A percentile compares a stretch with the other conserved stretches of the same genome.
phyloP scores from a whole-genome alignment of 2,797 vertebrate species.

The Emydoidea blandingii region DNA sequence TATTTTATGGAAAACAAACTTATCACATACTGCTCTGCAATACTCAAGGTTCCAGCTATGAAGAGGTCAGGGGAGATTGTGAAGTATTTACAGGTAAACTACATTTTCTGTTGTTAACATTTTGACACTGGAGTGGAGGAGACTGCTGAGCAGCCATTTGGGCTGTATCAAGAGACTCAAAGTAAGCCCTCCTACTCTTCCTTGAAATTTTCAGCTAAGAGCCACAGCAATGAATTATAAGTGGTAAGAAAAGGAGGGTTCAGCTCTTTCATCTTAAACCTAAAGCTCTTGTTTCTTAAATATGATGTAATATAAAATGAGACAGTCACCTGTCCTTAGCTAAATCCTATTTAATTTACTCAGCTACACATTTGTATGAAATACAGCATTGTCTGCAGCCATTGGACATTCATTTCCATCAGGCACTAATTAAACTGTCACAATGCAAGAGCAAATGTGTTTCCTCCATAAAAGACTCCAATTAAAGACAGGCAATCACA shows the following conservation, averaged over 20 bases:
- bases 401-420: conserved; percentile 70
- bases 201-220: not conserved
- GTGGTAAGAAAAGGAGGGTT: not conserved
- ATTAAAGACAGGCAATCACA: conserved; percentile 67
- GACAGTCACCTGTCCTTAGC: not conserved
- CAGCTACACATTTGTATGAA: conserved; percentile 65
- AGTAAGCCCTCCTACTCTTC: not conserved
- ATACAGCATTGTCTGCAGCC: conserved; percentile 50
- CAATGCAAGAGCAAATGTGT: conserved; percentile 58
- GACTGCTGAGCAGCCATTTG: not conserved
- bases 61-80: not conserved
- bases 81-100: conserved; percentile 17
- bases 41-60: not conserved
- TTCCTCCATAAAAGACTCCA: conserved; percentile 60
- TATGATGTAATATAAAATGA: not conserved
- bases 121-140: not conserved
- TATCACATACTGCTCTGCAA: not conserved
- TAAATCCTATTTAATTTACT: conserved; percentile 62
- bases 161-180: not conserved
- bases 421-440: conserved; percentile 69
- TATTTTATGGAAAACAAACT: not conserved
- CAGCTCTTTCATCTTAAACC: not conserved
- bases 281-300: not conserved
- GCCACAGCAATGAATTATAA: not conserved
- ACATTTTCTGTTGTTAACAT: conserved; percentile 3